Conservation (phyloP, 2,113 vertebrate species). For the Lagopus muta region DNA sequence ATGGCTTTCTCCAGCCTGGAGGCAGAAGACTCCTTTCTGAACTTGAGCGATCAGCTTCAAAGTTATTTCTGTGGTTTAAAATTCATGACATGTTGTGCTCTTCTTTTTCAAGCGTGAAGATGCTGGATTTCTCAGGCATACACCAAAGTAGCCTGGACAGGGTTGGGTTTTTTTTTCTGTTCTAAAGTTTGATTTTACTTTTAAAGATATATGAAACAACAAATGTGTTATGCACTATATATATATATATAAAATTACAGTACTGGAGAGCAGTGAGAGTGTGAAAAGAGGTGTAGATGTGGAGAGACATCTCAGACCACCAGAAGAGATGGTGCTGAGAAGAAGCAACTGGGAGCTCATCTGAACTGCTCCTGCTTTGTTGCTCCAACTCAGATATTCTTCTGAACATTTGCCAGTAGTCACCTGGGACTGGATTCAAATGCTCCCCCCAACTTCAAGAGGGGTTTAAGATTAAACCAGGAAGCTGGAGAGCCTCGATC, state of each 20-base stretch:
- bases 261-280: not conserved
- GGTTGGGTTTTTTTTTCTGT: not conserved
- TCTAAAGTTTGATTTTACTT: not conserved
- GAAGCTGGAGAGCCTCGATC: not conserved
- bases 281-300: not conserved
- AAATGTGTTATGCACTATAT: not conserved
- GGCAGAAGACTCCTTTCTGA: not conserved
- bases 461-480: not conserved
- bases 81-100: not conserved
- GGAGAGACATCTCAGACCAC: not conserved
- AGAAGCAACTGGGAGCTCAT: not conserved
- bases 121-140: not conserved
- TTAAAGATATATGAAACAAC: not conserved
- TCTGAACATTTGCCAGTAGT: not conserved
- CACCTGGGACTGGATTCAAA: not conserved
- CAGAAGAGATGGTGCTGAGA: not conserved
- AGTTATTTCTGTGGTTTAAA: not conserved
- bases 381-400: not conserved
- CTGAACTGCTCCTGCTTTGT: not conserved
- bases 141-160: not conserved
- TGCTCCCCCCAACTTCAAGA: not conserved
- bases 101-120: not conserved
- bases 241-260: not conserved
- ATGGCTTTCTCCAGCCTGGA: not conserved
- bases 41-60: not conserved